Conservation (phyloP, 2,113 vertebrate species). For the Todiramphus saurophagus region DNA sequence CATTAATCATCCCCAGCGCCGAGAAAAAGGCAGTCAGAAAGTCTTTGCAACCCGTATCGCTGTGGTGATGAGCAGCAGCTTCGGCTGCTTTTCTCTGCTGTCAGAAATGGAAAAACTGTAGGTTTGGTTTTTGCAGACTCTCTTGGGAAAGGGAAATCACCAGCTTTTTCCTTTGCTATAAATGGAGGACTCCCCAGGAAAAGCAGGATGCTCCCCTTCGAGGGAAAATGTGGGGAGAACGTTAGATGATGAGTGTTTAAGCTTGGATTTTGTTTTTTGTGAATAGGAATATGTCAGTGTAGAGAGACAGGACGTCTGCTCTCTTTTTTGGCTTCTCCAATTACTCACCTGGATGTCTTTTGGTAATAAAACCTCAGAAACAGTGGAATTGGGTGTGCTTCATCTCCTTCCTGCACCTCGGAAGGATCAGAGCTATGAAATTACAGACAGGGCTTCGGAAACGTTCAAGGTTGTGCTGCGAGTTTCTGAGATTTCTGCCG, state of each 20-base stretch:
- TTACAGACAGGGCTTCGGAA: neutral
- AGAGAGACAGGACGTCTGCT: neutral
- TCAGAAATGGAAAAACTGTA: fast-evolving
- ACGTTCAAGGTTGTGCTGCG: neutral
- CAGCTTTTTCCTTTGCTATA: neutral
- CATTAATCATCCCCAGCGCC: neutral
- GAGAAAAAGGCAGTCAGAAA: neutral
- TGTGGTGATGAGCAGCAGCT: neutral
- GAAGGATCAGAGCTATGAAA: neutral
- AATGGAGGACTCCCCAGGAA: neutral
- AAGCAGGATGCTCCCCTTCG: neutral
- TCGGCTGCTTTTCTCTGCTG: neutral
- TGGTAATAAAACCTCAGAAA: neutral
- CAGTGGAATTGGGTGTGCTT: neutral
- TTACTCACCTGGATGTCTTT: neutral
- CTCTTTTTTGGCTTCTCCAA: neutral
- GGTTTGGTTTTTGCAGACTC: neutral
- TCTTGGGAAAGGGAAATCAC: neutral
- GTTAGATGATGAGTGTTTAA: neutral
- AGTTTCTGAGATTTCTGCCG: neutral
- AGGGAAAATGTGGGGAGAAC: neutral
- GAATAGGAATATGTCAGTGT: neutral
- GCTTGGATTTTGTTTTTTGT: neutral
- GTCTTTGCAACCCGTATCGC: fast-evolving
- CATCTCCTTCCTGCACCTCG: neutral